Conservation (phyloP, 2,888 invertebrate genomes). For the Lathronympha strigana region DNA sequence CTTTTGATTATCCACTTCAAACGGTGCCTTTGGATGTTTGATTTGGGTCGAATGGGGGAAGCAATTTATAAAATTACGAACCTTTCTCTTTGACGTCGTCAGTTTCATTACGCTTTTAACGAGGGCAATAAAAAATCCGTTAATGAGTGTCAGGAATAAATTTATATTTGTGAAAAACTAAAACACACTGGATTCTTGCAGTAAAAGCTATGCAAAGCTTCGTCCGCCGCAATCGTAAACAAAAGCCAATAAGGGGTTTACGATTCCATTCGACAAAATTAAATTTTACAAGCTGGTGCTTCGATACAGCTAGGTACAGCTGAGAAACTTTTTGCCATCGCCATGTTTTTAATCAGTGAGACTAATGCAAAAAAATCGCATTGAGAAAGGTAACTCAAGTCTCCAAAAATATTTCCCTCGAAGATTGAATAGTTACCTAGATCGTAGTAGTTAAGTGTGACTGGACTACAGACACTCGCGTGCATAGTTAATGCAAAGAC, state of each 20-base stretch:
- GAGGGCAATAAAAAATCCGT: constrained; percentile 36
- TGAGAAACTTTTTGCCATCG: constrained; percentile 67
- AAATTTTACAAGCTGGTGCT: constrained; percentile 70
- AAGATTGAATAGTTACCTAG: background rate
- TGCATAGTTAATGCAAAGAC: constrained; percentile 47
- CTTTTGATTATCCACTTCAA: constrained; percentile 49
- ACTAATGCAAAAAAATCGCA: constrained; percentile 7
- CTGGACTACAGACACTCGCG: constrained; percentile 45
- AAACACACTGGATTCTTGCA: constrained; percentile 48
- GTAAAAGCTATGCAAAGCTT: constrained; percentile 62
- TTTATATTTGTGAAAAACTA: constrained; percentile 24
- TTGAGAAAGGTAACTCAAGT: background rate
- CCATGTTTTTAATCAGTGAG: constrained; percentile 42
- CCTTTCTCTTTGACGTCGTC: constrained; percentile 48
- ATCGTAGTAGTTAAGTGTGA: background rate
- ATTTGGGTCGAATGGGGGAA: constrained; percentile 48
- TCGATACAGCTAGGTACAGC: constrained; percentile 28
- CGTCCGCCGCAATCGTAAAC: constrained; percentile 72
- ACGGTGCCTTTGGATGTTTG: constrained; percentile 44
- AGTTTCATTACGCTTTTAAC: constrained; percentile 41
- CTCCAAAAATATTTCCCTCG: constrained; percentile 13
- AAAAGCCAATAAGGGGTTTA: constrained; percentile 77
- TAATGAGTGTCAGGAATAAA: constrained; percentile 30
- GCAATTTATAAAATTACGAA: constrained; percentile 49
- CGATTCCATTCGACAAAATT: constrained; percentile 78